These are phyloP conservation scores for Papio anubis DNA, from an alignment of 2,113 vertebrate species.

Conservation along the genomic window DNA sequence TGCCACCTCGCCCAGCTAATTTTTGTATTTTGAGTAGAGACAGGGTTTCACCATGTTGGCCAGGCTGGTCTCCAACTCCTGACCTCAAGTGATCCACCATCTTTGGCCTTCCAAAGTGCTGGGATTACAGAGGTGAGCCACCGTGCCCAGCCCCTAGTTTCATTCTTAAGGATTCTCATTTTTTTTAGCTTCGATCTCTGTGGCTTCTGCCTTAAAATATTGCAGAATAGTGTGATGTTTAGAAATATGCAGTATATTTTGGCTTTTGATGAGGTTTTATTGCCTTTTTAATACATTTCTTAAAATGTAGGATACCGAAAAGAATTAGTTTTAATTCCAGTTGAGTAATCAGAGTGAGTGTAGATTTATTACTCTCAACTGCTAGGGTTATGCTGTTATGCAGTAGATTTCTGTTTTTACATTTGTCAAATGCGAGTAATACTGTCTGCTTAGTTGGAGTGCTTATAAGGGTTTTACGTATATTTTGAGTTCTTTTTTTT, in stretches of 20 bases:
- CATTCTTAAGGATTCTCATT: background rate
- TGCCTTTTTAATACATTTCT: background rate
- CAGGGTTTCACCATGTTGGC: background rate
- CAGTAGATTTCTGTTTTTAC: background rate
- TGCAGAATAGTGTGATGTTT: slow-evolving; percentile 20
- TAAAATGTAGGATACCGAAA: background rate
- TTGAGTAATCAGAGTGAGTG: background rate
- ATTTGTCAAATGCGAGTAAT: background rate
- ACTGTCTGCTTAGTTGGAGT: background rate
- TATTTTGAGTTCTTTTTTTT: background rate
- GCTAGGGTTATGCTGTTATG: no score
- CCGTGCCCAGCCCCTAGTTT: background rate
- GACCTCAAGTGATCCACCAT: background rate
- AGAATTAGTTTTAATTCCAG: background rate
- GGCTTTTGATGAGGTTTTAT: background rate
- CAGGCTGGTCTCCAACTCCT: background rate
- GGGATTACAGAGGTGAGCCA: no score
- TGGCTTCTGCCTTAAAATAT: background rate
- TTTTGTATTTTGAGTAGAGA: background rate
- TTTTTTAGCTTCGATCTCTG: background rate
- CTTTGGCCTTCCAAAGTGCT: background rate
- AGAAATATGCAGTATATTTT: background rate
- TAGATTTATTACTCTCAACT: background rate
- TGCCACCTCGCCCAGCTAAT: background rate
- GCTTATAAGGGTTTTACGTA: background rate